Conservation (phyloP, 2,113 vertebrate genomes). For the Cairina moschata region DNA sequence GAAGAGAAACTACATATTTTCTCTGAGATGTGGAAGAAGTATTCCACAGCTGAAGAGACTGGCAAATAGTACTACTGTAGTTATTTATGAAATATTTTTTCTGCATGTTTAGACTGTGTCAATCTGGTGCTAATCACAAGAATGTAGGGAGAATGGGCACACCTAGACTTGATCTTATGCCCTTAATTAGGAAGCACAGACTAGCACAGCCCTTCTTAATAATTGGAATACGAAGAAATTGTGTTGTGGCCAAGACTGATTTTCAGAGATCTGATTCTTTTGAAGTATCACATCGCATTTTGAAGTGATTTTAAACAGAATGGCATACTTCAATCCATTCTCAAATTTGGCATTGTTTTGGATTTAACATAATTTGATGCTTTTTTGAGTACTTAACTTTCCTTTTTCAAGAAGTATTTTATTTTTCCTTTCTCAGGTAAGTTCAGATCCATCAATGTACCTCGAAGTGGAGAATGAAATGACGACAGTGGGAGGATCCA, state of each 20-base stretch:
- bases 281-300: neutral
- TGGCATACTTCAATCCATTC: neutral
- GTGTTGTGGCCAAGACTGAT: neutral
- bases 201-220: neutral
- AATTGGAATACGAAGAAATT: neutral
- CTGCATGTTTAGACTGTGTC: neutral
- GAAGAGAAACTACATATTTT: neutral
- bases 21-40: neutral
- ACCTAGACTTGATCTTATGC: neutral
- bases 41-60: neutral
- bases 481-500: slow-evolving; percentile 83
- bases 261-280: neutral
- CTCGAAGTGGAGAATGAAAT: slow-evolving; percentile 96
- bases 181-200: neutral
- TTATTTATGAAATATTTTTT: neutral
- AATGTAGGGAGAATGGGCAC: neutral
- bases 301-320: neutral
- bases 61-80: neutral
- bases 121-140: neutral
- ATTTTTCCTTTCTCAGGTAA: slow-evolving; percentile 76
- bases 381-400: neutral
- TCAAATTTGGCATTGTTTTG: neutral
- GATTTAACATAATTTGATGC: neutral
- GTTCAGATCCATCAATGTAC: slow-evolving; percentile 90
- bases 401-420: neutral